Evolutionary conservation across 2,888 invertebrate genomes (phyloP), one percentile per base, ranked within the genome.

Genomic region (Tachina fera): DNA sequence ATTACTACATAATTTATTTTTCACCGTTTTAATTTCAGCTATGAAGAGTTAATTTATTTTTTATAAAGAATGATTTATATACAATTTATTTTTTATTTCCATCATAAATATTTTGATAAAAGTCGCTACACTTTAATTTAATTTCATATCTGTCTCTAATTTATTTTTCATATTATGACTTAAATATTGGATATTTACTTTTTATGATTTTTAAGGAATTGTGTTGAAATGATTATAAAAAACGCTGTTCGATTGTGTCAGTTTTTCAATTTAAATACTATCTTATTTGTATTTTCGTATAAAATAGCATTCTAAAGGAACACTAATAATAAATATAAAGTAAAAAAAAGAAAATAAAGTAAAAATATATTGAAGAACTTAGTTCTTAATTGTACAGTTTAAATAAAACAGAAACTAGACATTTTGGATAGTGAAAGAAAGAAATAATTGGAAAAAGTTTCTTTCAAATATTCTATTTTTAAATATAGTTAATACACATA

Each of bases 41-140:
- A 31, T 31, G 31, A 31, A 31, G 4, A 31, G 31, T 58, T 58
- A 6, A 13, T 11, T 70, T 39, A 22, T 51, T 68, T 72, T 45
- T 41, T 56, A 56, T 67, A 63, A 71, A 76, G 77, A 76, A 70
- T 82, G n/a, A 39, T 85, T 79, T 86, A 86, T 86, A 79, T 86
- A 86, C 86, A 86, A 41, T 81, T 60, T 72, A 80, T 70, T 6
- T 41, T 72, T 31, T 60, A 71, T 45, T 72, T 81, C 49, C 31
- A 65, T 67, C 47, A 47, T 56, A 78, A 16, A 65, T 78, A 75
- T 67, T 78, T 75, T 31, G 63, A 77, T 39, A 78, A 68, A 70
- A 82, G 56, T 56, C 41, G 72, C 58, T 75, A 74, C 63, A 75
- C 63, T 49, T 58, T 22, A 53, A 9, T 39, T 76, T 65, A 76